Percentiles rank a stretch among this genome's conserved stretches.
These are phyloP conservation scores for Engraulis encrasicolus DNA, from an alignment of 2,113 vertebrate species.

Conservation along the genomic window DNA sequence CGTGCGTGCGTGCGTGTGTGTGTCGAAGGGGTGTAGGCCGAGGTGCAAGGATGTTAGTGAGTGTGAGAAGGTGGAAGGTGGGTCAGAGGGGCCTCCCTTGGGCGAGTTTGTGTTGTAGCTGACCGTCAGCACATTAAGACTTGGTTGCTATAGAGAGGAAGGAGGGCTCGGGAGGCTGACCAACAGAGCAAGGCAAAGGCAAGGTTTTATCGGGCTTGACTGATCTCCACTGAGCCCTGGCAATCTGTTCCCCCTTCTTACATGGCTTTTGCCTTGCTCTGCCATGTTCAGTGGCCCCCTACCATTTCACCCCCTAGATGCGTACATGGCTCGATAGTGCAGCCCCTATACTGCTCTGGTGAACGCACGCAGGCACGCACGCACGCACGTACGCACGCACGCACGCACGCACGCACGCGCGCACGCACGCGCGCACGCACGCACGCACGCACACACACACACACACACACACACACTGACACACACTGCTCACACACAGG, in stretches of 20 bases:
- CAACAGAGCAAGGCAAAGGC: too few relatives aligned
- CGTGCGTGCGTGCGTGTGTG: too few relatives aligned
- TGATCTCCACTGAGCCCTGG: slow-evolving; percentile 30
- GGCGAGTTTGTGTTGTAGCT: not conserved
- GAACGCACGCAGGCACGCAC: not conserved
- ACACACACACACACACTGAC: not conserved
- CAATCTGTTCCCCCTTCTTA: slow-evolving; percentile 33
- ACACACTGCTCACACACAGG: not conserved
- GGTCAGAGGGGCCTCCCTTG: not conserved
- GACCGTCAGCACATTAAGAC: not conserved
- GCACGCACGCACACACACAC: not conserved
- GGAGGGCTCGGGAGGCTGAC: too few relatives aligned
- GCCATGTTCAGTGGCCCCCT: too few relatives aligned
- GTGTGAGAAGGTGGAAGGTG: not conserved
- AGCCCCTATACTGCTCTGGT: slow-evolving; percentile 19
- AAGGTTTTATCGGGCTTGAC: slow-evolving; percentile 31
- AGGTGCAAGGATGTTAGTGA: not conserved
- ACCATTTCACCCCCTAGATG: not conserved
- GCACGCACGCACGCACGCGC: too few relatives aligned
- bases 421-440: not conserved
- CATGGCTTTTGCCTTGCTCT: slow-evolving; percentile 44
- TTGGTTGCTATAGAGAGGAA: slow-evolving; percentile 12
- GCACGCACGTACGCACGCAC: not conserved
- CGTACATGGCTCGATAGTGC: not conserved
- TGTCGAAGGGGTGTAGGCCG: slow-evolving; percentile 2